Conservation (phyloP, 2,888 invertebrate species). For the Caenorhabditis sp. region DNA sequence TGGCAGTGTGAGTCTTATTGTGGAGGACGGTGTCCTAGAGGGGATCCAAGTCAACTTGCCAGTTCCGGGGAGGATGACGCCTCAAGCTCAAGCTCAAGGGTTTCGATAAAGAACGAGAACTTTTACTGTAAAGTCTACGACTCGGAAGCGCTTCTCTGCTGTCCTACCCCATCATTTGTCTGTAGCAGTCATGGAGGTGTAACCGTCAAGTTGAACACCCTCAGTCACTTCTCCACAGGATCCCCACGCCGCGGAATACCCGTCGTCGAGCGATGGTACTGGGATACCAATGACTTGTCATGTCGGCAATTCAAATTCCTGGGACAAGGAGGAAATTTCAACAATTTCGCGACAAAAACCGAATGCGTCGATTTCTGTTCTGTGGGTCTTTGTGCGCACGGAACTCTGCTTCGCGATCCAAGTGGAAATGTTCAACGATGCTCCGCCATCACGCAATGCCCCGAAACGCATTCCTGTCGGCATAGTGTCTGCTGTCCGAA, state of each 20-base stretch:
- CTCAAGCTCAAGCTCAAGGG: too few species aligned
- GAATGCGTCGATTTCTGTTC: slow-evolving; percentile 76
- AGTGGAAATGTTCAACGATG: slow-evolving; percentile 66
- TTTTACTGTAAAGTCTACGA: slow-evolving; percentile 42
- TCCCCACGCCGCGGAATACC: slow-evolving; percentile 56
- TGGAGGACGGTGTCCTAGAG: slow-evolving; percentile 47
- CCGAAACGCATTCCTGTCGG: slow-evolving; percentile 72
- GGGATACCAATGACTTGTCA: slow-evolving; percentile 64
- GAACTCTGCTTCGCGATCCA: slow-evolving; percentile 65
- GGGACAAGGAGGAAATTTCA: slow-evolving; percentile 81
- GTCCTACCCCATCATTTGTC: slow-evolving; percentile 53
- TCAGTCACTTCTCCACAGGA: slow-evolving; percentile 69
- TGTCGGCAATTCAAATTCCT: slow-evolving; percentile 77
- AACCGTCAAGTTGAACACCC: slow-evolving; percentile 25
- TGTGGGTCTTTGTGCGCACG: slow-evolving; percentile 54
- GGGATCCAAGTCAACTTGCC: slow-evolving; percentile 33
- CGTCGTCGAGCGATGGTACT: slow-evolving; percentile 65
- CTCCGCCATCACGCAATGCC: slow-evolving; percentile 69
- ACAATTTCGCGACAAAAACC: slow-evolving; percentile 75
- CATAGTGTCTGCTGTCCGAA: slow-evolving; percentile 77
- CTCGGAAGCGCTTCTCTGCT: slow-evolving; percentile 49
- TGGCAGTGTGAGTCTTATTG: slow-evolving; percentile 78
- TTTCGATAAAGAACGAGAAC: too few species aligned
- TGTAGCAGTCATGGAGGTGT: slow-evolving; percentile 59
- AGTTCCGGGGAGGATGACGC: background rate